Evolutionary conservation across 2,797 vertebrate genomes (phyloP).

Genomic region (Apogon talboti): DNA sequence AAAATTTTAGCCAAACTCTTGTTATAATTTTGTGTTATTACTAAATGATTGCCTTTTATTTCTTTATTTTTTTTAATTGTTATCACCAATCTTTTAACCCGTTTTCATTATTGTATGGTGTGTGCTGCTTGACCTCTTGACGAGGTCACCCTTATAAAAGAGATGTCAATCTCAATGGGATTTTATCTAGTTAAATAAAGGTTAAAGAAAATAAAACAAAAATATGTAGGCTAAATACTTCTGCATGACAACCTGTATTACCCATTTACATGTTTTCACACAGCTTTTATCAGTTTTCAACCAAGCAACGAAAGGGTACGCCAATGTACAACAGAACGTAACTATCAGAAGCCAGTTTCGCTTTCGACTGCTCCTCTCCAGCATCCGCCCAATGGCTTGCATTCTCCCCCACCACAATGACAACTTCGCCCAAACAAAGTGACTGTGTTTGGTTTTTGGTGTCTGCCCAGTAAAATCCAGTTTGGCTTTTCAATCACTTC

Average conservation of each 20-base stretch:
- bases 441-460: conserved; percentile 47
- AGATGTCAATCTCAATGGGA: no score
- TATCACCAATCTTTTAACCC: no score
- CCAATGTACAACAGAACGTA: conserved; percentile 9
- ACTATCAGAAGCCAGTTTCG: conserved; percentile 19
- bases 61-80: no score
- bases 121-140: no score
- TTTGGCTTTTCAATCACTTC: conserved; percentile 68
- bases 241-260: background rate
- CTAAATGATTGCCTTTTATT: no score
- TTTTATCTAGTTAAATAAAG: no score
- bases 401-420: conserved; percentile 54
- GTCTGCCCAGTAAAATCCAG: conserved; percentile 43
- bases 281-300: conserved; percentile 5
- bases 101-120: no score
- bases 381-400: conserved; percentile 27
- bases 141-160: no score
- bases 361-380: conserved; percentile 23
- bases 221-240: background rate
- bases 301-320: conserved; percentile 1
- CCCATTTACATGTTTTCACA: conserved; percentile 8
- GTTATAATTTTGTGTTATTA: no score
- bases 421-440: conserved; percentile 32
- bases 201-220: no score
- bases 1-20: no score